These are phyloP conservation scores for Amblyornis subalaris DNA, from an alignment of 2,113 vertebrate species.

Conservation along the genomic window DNA sequence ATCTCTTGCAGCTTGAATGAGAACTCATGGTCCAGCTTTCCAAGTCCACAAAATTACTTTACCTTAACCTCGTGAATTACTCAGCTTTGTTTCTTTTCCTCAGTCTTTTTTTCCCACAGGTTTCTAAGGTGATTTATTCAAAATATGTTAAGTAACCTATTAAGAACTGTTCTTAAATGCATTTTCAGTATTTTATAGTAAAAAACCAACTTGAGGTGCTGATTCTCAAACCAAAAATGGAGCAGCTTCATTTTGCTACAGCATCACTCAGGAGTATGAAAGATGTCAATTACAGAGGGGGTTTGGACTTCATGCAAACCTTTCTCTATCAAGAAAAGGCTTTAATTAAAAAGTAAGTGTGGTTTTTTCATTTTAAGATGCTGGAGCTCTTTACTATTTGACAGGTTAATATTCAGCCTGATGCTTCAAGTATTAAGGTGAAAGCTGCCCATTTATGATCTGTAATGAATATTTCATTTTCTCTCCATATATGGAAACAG, in stretches of 20 bases:
- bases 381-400: background rate
- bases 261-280: background rate
- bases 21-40: background rate
- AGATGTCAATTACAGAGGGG: background rate
- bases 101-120: background rate
- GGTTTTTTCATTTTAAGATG: background rate
- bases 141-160: background rate
- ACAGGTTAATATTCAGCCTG: background rate
- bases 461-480: slow-evolving; percentile 1
- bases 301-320: background rate
- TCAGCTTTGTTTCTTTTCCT: background rate
- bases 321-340: background rate
- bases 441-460: background rate
- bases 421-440: background rate
- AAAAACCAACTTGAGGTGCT: background rate
- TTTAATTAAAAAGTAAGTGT: background rate
- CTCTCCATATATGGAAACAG: background rate
- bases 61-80: background rate
- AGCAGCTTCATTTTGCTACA: background rate
- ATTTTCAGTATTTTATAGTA: background rate
- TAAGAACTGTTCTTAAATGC: background rate
- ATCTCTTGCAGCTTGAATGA: background rate
- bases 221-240: background rate
- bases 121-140: background rate
- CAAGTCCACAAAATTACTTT: slow-evolving; percentile 18